Evolutionary conservation across 2,797 vertebrate species (phyloP), one percentile per base, ranked within the genome.

Genomic region (Myotis planiceps): DNA sequence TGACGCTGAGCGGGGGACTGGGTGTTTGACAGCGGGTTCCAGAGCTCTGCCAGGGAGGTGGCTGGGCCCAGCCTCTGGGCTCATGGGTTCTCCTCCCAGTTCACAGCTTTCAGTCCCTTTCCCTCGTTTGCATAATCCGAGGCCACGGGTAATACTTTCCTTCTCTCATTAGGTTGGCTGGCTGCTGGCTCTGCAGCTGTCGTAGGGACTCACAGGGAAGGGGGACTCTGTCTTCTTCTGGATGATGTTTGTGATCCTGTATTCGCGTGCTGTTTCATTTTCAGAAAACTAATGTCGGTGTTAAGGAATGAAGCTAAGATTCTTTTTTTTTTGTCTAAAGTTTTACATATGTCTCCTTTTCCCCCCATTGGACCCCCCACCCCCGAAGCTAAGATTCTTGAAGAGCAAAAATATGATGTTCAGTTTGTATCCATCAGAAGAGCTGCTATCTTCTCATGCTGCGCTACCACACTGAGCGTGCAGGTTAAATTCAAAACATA

Each of bases 341-440:
- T 60, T 58, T 58, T 58, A 58, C 25, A 27, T 27, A 58, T 27
- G 25, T 58, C 55, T 58, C 55, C 55, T 29, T 29, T 27, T 14
- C 1, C 0, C 27, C 58, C 58, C 27, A 3, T 60, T 5, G 12
- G 5, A 6, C 27, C 58, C 58, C 55, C 1, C 9, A 0, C 25
- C 25, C 55, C 58, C 13, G 1, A 25, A 60, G 58, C 58, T 90
- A 42, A 87, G 85, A 74, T 97, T 95, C 95, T 97, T 79, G 85
- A 97, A 96, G 93, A 97, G 80, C 51, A 92, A 91, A 93, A 91
- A 93, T 95, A 91, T 74, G 51, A 21, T 18, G 2, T 96, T 96
- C 94, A 81, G 86, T 97, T 75, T 94, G 23, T 97, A 86, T 95
- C 90, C 92, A 0, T 94, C 81, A 80, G 90, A 63, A 65, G 88